A percentile compares a stretch with the other conserved stretches of the same genome.
Conservation (phyloP, 2,113 vertebrate genomes). For the Apeltes quadracus region DNA sequence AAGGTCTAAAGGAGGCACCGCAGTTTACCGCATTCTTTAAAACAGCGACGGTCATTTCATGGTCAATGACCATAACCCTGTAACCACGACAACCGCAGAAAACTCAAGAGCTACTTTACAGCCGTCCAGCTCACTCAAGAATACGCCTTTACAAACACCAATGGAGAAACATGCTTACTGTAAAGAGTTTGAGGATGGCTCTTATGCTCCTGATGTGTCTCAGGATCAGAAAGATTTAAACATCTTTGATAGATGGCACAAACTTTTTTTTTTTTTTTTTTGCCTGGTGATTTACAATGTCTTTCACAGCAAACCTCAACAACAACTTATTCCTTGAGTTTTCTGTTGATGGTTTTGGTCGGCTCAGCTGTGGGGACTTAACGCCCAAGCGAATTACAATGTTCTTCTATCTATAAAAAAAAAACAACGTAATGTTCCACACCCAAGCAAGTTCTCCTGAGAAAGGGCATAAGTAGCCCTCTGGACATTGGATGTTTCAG, state of each 20-base stretch:
- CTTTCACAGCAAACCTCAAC: no score
- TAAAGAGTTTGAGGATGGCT: no score
- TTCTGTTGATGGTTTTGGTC: background rate
- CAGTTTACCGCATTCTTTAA: background rate
- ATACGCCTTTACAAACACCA: background rate
- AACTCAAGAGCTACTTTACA: background rate
- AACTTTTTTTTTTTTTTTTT: no score
- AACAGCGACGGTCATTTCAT: background rate
- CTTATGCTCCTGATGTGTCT: no score
- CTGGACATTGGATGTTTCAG: background rate
- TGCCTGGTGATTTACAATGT: no score
- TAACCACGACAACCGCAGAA: background rate
- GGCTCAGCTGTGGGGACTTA: background rate
- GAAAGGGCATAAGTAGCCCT: background rate
- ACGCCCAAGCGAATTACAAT: constrained; percentile 15
- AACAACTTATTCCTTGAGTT: no score
- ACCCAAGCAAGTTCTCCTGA: background rate
- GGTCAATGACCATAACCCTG: background rate
- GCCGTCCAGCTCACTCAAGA: background rate
- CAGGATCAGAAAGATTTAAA: no score
- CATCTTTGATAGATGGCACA: no score
- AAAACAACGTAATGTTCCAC: background rate
- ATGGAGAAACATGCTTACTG: no score
- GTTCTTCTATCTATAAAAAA: constrained; percentile 4
- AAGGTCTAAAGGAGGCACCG: background rate